These are phyloP conservation scores for Choristoneura fumiferana DNA, from an alignment of 1,140 invertebrate genomes.

Conservation along the genomic window DNA sequence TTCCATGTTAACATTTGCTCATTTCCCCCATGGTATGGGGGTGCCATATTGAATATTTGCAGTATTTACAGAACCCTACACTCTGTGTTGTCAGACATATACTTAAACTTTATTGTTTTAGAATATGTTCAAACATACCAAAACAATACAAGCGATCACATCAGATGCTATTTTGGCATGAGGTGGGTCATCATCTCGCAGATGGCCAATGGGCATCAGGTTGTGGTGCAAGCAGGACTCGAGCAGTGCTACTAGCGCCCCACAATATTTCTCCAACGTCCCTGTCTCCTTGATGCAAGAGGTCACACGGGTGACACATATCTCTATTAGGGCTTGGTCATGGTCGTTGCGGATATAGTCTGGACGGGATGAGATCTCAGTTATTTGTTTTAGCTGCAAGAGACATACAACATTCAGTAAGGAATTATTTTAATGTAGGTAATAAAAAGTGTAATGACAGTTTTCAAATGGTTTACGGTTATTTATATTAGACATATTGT, in stretches of 20 bases:
- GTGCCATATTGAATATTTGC: no score
- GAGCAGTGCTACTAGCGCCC: constrained; percentile 88
- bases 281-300: constrained; percentile 94
- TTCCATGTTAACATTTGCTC: no score
- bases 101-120: no score
- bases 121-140: constrained; percentile 80
- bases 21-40: no score
- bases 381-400: constrained; percentile 84
- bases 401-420: no score
- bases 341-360: constrained; percentile 92
- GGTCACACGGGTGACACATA: constrained; percentile 92
- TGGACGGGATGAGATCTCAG: constrained; percentile 87
- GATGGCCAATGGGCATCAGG: constrained; percentile 83
- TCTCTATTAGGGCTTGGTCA: constrained; percentile 96
- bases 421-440: no score
- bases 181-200: constrained; percentile 92
- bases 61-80: no score
- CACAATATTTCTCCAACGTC: constrained; percentile 91
- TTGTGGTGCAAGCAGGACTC: constrained; percentile 94
- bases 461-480: no score
- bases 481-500: no score
- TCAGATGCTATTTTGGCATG: constrained; percentile 97
- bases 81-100: no score
- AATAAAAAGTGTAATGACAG: no score
- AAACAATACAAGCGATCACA: constrained; percentile 95